Evolutionary conservation across 2,888 invertebrate genomes (phyloP), one percentile per base, ranked within the genome.

Genomic region (Drosophila helvetica): DNA sequence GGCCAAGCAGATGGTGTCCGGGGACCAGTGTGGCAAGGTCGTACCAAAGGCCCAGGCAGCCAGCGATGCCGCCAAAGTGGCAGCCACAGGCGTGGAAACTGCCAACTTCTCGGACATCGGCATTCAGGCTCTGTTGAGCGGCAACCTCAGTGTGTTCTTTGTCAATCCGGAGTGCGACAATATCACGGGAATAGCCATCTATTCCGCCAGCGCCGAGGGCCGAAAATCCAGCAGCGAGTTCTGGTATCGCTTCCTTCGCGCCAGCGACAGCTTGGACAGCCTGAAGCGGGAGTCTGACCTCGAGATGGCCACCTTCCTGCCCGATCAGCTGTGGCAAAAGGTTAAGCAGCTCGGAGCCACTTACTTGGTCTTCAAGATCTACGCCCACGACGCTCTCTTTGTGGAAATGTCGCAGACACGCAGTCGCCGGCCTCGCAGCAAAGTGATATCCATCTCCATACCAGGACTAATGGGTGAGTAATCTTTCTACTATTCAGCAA

Each of bases 391-490:
- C 79, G 92, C 92, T 0, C 92, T 94, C 48, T 94, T 94, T 84
- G 93, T 94, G 90, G 93, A 94, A 83, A 68, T 92, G 17, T 80
- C 90, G 17, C 83, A 89, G 12, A 86, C 91, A 56, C 80, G 85
- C 75, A 79, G 81, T 17, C 72, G 89, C 0, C 53, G 66, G 56
- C 82, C 89, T 15, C 82, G 83, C 57, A 93, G 94, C 79, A 93
- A 93, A 61, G 93, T 95, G 46, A 89, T 95, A 4, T 94, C 94
- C 61, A 91, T 95, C 15, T 92, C 93, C 0, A 93, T 95, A 75
- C 94, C 95, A 0, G 94, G 94, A 1, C 93, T 91, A 71, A 90
- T 91, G 0, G 75, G 86, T 90, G 25, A 81, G 81, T 77, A 38
- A 19, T n/a, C n/a, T 5, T 3, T 1, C 1, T 2, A n/a, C 8